Percentiles rank a stretch among this genome's conserved stretches.
Conservation (phyloP, 1,140 invertebrate genomes). For the Armadillidium nasatum region DNA sequence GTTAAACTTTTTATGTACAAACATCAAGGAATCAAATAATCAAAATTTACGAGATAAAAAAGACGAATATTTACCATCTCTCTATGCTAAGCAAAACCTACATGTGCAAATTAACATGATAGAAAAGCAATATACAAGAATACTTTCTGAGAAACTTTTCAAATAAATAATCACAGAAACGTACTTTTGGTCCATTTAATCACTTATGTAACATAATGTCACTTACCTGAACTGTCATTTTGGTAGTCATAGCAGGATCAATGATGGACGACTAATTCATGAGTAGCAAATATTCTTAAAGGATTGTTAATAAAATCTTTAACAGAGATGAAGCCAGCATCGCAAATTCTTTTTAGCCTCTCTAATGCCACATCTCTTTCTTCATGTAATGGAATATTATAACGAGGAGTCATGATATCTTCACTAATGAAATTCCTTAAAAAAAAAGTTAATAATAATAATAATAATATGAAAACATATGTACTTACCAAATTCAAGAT, state of each 20-base stretch:
- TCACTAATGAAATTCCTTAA: slow-evolving; percentile 44
- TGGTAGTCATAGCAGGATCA: slow-evolving; percentile 50
- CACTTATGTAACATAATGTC: too few relatives aligned
- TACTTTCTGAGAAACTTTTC: too few relatives aligned
- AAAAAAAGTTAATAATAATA: not conserved
- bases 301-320: slow-evolving; percentile 49
- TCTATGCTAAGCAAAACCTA: too few relatives aligned
- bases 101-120: too few relatives aligned
- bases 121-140: too few relatives aligned
- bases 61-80: too few relatives aligned
- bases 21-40: too few relatives aligned
- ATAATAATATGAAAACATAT: too few relatives aligned
- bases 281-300: slow-evolving; percentile 49
- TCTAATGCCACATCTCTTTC: slow-evolving; percentile 48
- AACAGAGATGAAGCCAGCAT: slow-evolving; percentile 49
- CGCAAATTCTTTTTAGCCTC: slow-evolving; percentile 48
- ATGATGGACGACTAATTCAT: slow-evolving; percentile 49
- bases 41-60: too few relatives aligned
- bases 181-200: too few relatives aligned
- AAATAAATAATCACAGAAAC: too few relatives aligned
- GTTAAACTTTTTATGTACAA: slow-evolving; percentile 46
- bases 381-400: slow-evolving; percentile 48
- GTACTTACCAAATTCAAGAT: not conserved
- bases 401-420: slow-evolving; percentile 42
- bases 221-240: slow-evolving; percentile 49